Percentiles rank a stretch among this genome's conserved stretches.
phyloP scores from a whole-genome alignment of 2,888 invertebrate genomes.

The Trisateles emortualis region DNA sequence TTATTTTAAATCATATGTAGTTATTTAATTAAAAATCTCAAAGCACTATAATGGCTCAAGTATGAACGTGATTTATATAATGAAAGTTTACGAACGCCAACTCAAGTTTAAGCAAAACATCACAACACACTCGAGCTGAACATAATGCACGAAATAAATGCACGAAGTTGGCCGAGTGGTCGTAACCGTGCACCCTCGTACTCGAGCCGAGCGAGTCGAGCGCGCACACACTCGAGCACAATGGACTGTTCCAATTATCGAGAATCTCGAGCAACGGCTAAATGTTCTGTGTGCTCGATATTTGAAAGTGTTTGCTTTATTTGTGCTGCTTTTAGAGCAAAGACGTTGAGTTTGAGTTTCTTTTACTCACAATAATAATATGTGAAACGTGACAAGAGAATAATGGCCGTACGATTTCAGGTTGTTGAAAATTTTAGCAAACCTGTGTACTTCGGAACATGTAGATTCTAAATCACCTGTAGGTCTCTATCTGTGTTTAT shows the following conservation, averaged over 20 bases:
- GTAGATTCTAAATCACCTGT: too few relatives aligned
- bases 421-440: neutral
- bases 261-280: conserved; percentile 19
- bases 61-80: neutral
- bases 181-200: conserved; percentile 16
- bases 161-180: conserved; percentile 22
- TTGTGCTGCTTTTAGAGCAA: conserved; percentile 2
- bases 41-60: too few relatives aligned
- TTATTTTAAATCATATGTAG: too few relatives aligned
- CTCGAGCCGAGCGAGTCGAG: conserved; percentile 17
- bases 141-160: conserved; percentile 27
- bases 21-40: too few relatives aligned
- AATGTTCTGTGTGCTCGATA: conserved; percentile 9
- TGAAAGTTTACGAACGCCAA: conserved; percentile 3
- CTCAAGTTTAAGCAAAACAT: conserved; percentile 16
- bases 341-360: conserved; percentile 3
- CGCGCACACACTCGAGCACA: conserved; percentile 36
- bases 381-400: neutral
- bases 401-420: neutral
- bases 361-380: neutral
- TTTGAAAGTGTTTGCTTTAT: conserved; percentile 11
- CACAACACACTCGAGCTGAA: conserved; percentile 20
- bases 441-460: too few relatives aligned
- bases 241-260: conserved; percentile 42
- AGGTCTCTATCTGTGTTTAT: too few relatives aligned